Percentiles rank a stretch among this genome's conserved stretches.
These are phyloP conservation scores for Clarias fuscus DNA, from an alignment of 2,797 vertebrate species.

Conservation along the genomic window DNA sequence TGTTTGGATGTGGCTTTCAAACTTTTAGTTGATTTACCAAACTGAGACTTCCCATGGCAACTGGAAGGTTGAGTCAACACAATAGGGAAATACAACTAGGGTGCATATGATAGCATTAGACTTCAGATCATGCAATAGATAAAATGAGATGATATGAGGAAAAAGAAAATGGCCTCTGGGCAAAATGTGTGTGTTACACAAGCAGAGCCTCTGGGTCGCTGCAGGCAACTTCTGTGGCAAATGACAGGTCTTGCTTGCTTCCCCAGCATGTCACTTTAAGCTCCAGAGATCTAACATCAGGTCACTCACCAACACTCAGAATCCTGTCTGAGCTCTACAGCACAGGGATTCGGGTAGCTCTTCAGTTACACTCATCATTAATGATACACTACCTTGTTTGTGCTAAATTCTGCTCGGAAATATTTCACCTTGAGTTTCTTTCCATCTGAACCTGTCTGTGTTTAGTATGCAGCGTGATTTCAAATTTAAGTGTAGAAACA, in stretches of 20 bases:
- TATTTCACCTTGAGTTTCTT: constrained; percentile 52
- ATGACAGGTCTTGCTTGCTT: constrained; percentile 76
- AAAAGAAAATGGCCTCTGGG: constrained; percentile 70
- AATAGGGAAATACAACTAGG: constrained; percentile 51
- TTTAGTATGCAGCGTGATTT: constrained; percentile 39
- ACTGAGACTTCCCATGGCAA: constrained; percentile 14
- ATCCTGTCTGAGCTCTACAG: constrained; percentile 41
- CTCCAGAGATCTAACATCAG: constrained; percentile 58
- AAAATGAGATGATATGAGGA: constrained; percentile 59
- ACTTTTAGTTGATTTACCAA: constrained; percentile 16
- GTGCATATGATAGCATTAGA: constrained; percentile 60
- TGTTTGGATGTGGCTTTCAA: neutral
- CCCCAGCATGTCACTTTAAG: constrained; percentile 61
- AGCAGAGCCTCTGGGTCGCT: constrained; percentile 77
- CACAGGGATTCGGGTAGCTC: constrained; percentile 42
- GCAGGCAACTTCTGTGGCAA: constrained; percentile 77
- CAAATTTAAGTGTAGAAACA: constrained; percentile 29
- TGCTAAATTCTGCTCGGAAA: constrained; percentile 41
- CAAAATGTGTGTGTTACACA: constrained; percentile 80
- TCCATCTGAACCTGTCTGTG: constrained; percentile 47
- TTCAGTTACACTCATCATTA: constrained; percentile 49
- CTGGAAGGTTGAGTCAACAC: constrained; percentile 32
- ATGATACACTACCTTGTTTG: constrained; percentile 49
- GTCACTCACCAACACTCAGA: constrained; percentile 69
- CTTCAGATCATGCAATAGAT: constrained; percentile 66